Percentiles rank a stretch among this genome's conserved stretches.
Conservation (phyloP, 1,140 invertebrate genomes). For the Zaprionus ghesquierei region DNA sequence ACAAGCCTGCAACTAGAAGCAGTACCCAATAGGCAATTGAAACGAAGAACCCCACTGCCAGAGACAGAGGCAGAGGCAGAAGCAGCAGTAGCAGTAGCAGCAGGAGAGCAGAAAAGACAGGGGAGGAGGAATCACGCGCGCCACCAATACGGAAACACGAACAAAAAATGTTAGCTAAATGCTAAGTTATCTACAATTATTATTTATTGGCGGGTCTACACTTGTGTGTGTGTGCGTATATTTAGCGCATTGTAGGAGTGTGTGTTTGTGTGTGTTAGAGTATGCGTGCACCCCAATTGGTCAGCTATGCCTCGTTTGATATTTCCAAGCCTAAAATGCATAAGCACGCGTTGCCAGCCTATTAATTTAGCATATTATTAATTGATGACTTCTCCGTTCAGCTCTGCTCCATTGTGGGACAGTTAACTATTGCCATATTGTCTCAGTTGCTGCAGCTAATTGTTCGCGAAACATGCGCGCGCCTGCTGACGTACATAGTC, state of each 20-base stretch:
- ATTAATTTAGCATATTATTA: constrained; percentile 48
- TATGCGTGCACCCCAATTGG: constrained; percentile 34
- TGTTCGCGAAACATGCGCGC: constrained; percentile 27
- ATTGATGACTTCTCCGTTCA: constrained; percentile 14
- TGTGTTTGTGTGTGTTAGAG: constrained; percentile 5
- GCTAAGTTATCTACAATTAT: constrained; percentile 75
- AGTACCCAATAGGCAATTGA: constrained; percentile 1
- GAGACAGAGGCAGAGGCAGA: constrained; percentile 15
- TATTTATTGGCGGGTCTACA: constrained; percentile 58
- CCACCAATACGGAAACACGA: constrained; percentile 65
- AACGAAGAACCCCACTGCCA: background rate
- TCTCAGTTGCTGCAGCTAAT: constrained; percentile 32
- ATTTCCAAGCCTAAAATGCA: constrained; percentile 41
- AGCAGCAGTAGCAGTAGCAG: background rate
- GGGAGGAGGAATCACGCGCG: constrained; percentile 67
- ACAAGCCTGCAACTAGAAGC: constrained; percentile 21
- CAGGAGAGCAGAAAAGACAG: background rate
- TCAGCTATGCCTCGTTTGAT: constrained; percentile 33
- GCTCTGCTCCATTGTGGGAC: constrained; percentile 3
- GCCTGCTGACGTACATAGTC: constrained; percentile 17
- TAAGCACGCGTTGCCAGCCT: constrained; percentile 34
- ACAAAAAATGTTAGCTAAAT: constrained; percentile 75
- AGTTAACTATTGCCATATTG: constrained; percentile 39
- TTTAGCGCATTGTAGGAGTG: constrained; percentile 15
- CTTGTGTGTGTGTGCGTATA: constrained; percentile 26